Percentiles rank a stretch among this genome's conserved stretches.
Conservation (phyloP, 2,797 vertebrate genomes). For the Gymnoscopelus microlampas region DNA sequence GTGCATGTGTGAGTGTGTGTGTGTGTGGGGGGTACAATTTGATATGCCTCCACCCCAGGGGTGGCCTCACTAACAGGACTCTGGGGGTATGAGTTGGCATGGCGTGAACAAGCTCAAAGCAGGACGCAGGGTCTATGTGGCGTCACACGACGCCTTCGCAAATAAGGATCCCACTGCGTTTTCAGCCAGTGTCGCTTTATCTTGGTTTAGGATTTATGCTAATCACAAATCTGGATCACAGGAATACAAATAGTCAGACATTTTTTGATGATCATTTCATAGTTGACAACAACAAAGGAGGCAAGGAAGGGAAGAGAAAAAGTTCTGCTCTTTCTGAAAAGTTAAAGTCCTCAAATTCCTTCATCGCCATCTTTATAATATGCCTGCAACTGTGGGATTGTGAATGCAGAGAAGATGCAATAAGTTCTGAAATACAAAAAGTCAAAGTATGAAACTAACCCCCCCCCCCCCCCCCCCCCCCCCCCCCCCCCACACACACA, state of each 20-base stretch:
- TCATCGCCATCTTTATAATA: too few species aligned
- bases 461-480: too few species aligned
- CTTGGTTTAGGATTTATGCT: constrained; percentile 75
- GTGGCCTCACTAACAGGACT: constrained; percentile 77
- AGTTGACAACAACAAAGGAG: constrained; percentile 64
- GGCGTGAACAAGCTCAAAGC: constrained; percentile 68
- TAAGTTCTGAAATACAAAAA: too few species aligned
- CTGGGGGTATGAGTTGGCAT: constrained; percentile 65
- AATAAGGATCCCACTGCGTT: constrained; percentile 73
- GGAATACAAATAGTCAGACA: constrained; percentile 72
- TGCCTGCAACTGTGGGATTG: too few species aligned
- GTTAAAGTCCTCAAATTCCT: too few species aligned
- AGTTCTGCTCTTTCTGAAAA: not conserved
- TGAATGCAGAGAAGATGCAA: too few species aligned
- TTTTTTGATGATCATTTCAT: constrained; percentile 68
- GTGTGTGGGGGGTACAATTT: constrained; percentile 32
- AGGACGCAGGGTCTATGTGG: constrained; percentile 66
- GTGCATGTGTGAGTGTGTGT: not conserved
- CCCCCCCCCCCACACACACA: too few species aligned
- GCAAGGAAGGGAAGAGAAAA: constrained; percentile 54
- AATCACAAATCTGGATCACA: constrained; percentile 75
- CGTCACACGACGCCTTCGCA: constrained; percentile 62
- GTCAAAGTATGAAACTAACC: too few species aligned
- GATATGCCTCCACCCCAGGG: constrained; percentile 54
- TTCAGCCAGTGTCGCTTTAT: constrained; percentile 66